These are phyloP conservation scores for Andricus quercusramuli DNA, from an alignment of 2,888 invertebrate genomes.

Conservation along the genomic window DNA sequence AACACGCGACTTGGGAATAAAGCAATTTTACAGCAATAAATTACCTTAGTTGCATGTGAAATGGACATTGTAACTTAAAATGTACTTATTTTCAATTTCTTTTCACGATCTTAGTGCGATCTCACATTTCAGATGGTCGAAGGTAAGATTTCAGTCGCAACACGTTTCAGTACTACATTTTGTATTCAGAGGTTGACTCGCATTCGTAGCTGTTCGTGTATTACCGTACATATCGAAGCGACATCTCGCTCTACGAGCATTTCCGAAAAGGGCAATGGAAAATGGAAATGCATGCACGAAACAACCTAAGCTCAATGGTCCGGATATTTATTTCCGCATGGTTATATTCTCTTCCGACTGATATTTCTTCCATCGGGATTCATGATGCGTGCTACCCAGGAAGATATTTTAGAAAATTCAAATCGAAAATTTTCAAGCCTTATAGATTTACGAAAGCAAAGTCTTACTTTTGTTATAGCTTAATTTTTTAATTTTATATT, in stretches of 20 bases:
- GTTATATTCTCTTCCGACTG: conserved; percentile 24
- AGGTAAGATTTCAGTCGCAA: conserved; percentile 58
- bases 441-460: no score
- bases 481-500: no score
- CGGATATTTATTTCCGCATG: conserved; percentile 31
- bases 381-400: not conserved
- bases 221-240: conserved; percentile 59
- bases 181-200: conserved; percentile 62
- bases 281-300: conserved; percentile 36
- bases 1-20: not conserved
- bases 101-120: conserved; percentile 37
- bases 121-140: conserved; percentile 26
- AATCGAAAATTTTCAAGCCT: not conserved
- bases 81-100: conserved; percentile 36
- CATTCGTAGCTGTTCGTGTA: conserved; percentile 59
- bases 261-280: conserved; percentile 35
- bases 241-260: conserved; percentile 59
- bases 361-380: conserved; percentile 2
- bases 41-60: not conserved
- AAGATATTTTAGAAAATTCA: not conserved
- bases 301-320: conserved; percentile 39
- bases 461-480: no score
- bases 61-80: not conserved
- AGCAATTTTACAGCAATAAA: not conserved
- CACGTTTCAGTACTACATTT: conserved; percentile 65